Evolutionary conservation across 2,113 vertebrate genomes (phyloP), one percentile per base, ranked within the genome.

Genomic region (Hiodon tergisus): DNA sequence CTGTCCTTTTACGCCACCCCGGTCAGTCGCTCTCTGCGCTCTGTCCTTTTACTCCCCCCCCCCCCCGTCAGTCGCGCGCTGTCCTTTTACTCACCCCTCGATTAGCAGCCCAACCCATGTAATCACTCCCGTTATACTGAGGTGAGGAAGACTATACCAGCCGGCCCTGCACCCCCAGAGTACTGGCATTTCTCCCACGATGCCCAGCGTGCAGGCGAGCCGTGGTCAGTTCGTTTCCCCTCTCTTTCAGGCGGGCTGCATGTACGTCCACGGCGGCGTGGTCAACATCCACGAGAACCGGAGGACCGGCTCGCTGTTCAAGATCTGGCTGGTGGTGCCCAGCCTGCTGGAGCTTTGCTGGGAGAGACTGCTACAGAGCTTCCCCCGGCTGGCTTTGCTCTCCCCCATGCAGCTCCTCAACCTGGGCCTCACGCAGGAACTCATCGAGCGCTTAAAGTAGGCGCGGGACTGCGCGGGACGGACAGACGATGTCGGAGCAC

Each of bases 261-360:
- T 99, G 97, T 99, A 98, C 53, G 93, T 98, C 71, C 97, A 99
- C 0, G 97, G 97, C 53, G 97, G 97, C 0, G 97, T 99, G 76
- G 96, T 99, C 76, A 95, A 96, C 90, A 98, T 99, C 90, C 94
- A 95, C 0, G 93, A 98, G 81, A 97, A 99, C 91, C 96, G 94
- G 89, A 87, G 97, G 89, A 99, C 97, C 89, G 96, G 94, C 77
- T 98, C 97, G 7, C 85, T 99, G 68, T 98, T 98, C 87, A 98
- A 95, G 91, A 97, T 98, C 85, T 99, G 96, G 97, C 91, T 99
- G 81, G 92, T 92, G 67, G 95, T 96, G 0, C 97, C 97, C 83
- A 98, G 94, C 81, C 89, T 99, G 80, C 90, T 98, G 90, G 97
- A 99, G 93, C 92, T 98, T 67, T 95, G 94, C 0, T 99, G 97